Percentiles rank a stretch among this genome's conserved stretches.
Evolutionary conservation across 2,888 invertebrate genomes (phyloP).

Genomic region (Belgica antarctica): DNA sequence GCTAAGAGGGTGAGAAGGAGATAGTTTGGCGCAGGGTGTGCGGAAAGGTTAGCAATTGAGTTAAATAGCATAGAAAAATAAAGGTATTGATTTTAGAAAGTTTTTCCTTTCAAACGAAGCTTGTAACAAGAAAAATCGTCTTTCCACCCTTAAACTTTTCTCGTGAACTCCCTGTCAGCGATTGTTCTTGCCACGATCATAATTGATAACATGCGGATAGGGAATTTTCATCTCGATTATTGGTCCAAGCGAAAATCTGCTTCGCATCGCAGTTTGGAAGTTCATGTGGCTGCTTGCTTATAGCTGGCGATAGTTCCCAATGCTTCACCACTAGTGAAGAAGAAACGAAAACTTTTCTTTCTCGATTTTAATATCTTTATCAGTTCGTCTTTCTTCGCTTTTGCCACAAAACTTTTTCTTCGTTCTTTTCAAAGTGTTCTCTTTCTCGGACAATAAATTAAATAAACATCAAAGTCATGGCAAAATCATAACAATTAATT

Average conservation of each 20-base stretch:
- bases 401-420: background rate
- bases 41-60: too few species aligned
- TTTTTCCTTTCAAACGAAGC: background rate
- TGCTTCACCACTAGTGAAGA: background rate
- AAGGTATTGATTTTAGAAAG: background rate
- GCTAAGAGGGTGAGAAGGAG: too few species aligned
- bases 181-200: slow-evolving; percentile 2
- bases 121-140: background rate
- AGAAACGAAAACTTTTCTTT: slow-evolving; percentile 10
- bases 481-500: slow-evolving; percentile 28
- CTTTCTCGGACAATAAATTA: background rate
- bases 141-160: background rate
- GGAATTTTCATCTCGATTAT: background rate
- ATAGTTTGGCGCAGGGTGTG: too few species aligned
- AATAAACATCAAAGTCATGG: slow-evolving; percentile 21
- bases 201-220: background rate
- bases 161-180: too few species aligned
- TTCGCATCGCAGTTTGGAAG: background rate
- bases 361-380: slow-evolving; percentile 17
- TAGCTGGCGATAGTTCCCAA: background rate
- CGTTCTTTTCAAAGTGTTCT: background rate
- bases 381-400: background rate
- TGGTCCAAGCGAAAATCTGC: background rate
- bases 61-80: too few species aligned
- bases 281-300: background rate